A percentile compares a stretch with the other conserved stretches of the same genome.
These are phyloP conservation scores for Choreutis nemorana DNA, from an alignment of 2,888 invertebrate species.

Conservation along the genomic window DNA sequence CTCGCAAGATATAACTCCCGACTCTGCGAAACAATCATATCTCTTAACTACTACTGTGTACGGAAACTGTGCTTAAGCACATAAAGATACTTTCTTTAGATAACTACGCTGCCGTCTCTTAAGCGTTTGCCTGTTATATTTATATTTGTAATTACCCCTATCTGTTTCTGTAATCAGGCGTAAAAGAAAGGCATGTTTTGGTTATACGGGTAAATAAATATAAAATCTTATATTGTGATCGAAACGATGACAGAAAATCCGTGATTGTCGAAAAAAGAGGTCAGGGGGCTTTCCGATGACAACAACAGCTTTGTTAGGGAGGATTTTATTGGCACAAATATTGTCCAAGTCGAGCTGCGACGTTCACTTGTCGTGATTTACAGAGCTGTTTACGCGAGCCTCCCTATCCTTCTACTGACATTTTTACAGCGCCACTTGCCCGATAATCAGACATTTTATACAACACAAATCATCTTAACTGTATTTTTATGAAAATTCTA, in stretches of 20 bases:
- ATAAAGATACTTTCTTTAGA: too few relatives aligned
- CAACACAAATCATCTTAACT: slow-evolving; percentile 42
- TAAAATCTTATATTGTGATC: slow-evolving; percentile 15
- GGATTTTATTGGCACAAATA: slow-evolving; percentile 63
- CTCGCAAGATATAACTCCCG: slow-evolving; percentile 17
- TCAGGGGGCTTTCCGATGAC: slow-evolving; percentile 52
- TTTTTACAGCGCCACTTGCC: slow-evolving; percentile 47
- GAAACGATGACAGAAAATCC: slow-evolving; percentile 31
- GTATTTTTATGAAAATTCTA: slow-evolving; percentile 36
- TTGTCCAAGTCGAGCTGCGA: slow-evolving; percentile 54
- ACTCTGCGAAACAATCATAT: slow-evolving; percentile 21
- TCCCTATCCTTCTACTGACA: slow-evolving; percentile 40
- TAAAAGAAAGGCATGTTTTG: slow-evolving; percentile 4
- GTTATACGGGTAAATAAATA: slow-evolving; percentile 4
- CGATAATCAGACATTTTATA: slow-evolving; percentile 42
- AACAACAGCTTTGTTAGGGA: slow-evolving; percentile 60
- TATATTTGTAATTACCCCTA: too few relatives aligned
- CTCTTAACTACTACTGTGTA: slow-evolving; percentile 12
- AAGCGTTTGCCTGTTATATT: too few relatives aligned
- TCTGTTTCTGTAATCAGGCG: too few relatives aligned
- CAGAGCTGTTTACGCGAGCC: slow-evolving; percentile 56
- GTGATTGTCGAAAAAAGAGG: slow-evolving; percentile 46
- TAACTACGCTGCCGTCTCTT: too few relatives aligned
- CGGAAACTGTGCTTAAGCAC: too few relatives aligned
- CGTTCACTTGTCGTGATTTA: slow-evolving; percentile 55